Percentiles rank a stretch among this genome's conserved stretches.
phyloP scores from a whole-genome alignment of 2,888 invertebrate species.

The Cotesia congregata region DNA sequence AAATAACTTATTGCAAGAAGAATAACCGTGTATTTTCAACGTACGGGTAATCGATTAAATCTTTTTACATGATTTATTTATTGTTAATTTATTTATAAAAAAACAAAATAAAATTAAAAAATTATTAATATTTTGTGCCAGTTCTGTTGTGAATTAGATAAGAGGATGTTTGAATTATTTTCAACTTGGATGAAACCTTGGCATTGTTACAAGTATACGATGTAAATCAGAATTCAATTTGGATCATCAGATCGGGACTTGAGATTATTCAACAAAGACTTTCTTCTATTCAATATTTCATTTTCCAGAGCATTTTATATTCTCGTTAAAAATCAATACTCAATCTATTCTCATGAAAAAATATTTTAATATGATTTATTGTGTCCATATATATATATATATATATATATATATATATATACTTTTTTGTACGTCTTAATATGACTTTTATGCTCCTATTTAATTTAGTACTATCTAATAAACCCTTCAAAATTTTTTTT shows the following conservation, averaged over 20 bases:
- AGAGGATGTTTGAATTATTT: slow-evolving; percentile 25
- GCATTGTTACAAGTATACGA: slow-evolving; percentile 35
- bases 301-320: not conserved
- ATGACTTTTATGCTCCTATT: too few relatives aligned
- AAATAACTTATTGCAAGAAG: slow-evolving; percentile 51
- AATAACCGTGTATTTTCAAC: slow-evolving; percentile 40
- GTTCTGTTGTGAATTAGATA: not conserved
- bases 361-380: too few relatives aligned
- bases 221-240: slow-evolving; percentile 67
- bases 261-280: slow-evolving; percentile 34
- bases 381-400: too few relatives aligned
- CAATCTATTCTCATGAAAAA: not conserved
- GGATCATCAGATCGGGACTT: slow-evolving; percentile 43
- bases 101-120: slow-evolving; percentile 9
- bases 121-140: slow-evolving; percentile 1
- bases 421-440: too few relatives aligned
- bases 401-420: too few relatives aligned
- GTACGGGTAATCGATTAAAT: slow-evolving; percentile 48
- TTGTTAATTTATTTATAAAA: slow-evolving; percentile 40
- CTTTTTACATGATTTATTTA: slow-evolving; percentile 41
- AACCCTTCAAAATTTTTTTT: too few relatives aligned
- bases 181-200: slow-evolving; percentile 15
- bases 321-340: not conserved
- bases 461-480: too few relatives aligned
- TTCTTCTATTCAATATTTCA: slow-evolving; percentile 9